Evolutionary conservation across 2,888 invertebrate species (phyloP), one percentile per base, ranked within the genome.

Genomic region (Timema cristinae): DNA sequence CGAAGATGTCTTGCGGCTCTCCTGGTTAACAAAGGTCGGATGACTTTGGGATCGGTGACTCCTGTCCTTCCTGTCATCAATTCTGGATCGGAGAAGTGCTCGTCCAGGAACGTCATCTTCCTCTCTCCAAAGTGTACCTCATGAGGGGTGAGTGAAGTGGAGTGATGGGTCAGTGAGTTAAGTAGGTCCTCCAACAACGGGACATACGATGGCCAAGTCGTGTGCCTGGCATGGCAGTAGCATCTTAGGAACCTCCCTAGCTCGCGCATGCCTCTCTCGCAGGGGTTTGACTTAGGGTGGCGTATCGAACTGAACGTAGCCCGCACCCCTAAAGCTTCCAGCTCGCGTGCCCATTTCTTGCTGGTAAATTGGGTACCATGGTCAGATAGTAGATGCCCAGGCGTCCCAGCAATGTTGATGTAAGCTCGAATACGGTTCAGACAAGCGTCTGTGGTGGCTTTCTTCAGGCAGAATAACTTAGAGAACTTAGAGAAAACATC

Each of bases 401-500:
- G 61, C 48, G 13, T 32, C 6, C n/a, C 61, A 32, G 7, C 6
- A 7, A 9, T 59, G n/a, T 15, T 7, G 7, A 11, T 10, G 10
- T 47, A 32, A 47, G 48, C 32, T 61, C 1, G 6, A 8, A 9
- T 47, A 61, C 32, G 10, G 32, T 61, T 61, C 7, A 61, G 10
- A 16, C 61, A 61, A 16, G 16, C 16, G 13, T 32, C 61, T 61
- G 61, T 48, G 61, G 32, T 6, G 61, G 47, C 13, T 13, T 15
- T 32, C 48, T n/a, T 61, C 8, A 15, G 9, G 61, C 32, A 32
- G 9, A 15, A 11, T 47, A 6, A 11, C 47, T 32, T n/a, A n/a
- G n/a, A 61, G 9, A 15, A 15, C 1, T 67, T 67, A 50, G 67
- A 48, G n/a, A 67, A 67, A 1, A 67, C 67, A 50, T 67, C n/a